phyloP scores from a whole-genome alignment of 30 jellyfish, hydroid and myxozoan genomes.

The Cassiopea andromeda region DNA sequence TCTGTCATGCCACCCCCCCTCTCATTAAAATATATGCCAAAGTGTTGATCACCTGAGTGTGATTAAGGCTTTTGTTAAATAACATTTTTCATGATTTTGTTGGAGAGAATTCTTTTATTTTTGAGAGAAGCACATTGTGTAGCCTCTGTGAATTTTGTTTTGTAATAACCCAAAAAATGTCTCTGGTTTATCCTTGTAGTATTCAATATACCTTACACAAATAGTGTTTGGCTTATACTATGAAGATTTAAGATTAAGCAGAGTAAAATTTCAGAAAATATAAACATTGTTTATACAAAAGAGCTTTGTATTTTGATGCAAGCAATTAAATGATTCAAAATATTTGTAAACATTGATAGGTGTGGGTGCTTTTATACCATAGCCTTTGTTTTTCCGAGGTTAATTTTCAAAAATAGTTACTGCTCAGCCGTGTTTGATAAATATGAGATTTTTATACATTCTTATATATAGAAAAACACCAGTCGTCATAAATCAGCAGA shows the following conservation, averaged over 20 bases:
- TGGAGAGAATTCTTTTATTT: too few relatives aligned
- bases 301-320: constrained; percentile 14
- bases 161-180: not conserved
- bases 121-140: too few relatives aligned
- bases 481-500: not conserved
- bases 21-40: too few relatives aligned
- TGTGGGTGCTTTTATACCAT: not conserved
- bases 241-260: not conserved
- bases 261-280: not conserved
- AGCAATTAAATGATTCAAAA: not conserved
- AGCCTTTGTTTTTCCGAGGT: not conserved
- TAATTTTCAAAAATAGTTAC: not conserved
- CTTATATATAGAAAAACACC: not conserved
- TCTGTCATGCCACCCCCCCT: too few relatives aligned
- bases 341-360: not conserved
- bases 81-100: too few relatives aligned
- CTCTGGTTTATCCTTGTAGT: not conserved
- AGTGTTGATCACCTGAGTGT: too few relatives aligned
- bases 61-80: too few relatives aligned
- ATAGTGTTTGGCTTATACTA: not conserved
- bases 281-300: not conserved
- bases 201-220: not conserved
- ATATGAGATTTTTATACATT: not conserved
- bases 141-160: too few relatives aligned
- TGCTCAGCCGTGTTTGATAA: not conserved